A percentile compares a stretch with the other conserved stretches of the same genome.
These are phyloP conservation scores for Drosophila kohkoa DNA, from an alignment of 1,140 invertebrate species.

Conservation along the genomic window DNA sequence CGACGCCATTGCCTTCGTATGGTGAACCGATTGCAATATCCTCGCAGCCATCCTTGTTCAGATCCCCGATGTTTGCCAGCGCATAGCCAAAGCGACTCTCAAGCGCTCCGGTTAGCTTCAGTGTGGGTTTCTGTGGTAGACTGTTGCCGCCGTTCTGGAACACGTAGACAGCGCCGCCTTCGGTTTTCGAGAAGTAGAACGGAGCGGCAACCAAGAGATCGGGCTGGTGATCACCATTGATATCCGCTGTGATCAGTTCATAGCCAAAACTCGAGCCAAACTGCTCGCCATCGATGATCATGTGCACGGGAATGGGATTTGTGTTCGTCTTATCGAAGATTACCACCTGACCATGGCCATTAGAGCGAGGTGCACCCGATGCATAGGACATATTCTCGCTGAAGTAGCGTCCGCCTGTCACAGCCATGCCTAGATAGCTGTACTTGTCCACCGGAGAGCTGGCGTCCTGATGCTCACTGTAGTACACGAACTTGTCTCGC, in stretches of 20 bases:
- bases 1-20: conserved; percentile 93
- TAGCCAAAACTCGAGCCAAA: conserved; percentile 96
- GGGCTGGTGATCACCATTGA: conserved; percentile 94
- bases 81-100: conserved; percentile 95
- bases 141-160: conserved; percentile 89
- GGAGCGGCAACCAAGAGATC: conserved; percentile 96
- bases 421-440: conserved; percentile 94
- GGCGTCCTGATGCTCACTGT: conserved; percentile 89
- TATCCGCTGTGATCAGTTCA: conserved; percentile 92
- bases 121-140: conserved; percentile 86
- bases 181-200: conserved; percentile 92
- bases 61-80: conserved; percentile 93
- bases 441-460: conserved; percentile 93
- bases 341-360: conserved; percentile 94
- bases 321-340: conserved; percentile 89
- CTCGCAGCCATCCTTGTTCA: conserved; percentile 95
- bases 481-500: conserved; percentile 92
- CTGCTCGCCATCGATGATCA: conserved; percentile 92
- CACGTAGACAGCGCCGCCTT: conserved; percentile 96
- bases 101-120: conserved; percentile 89
- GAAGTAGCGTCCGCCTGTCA: conserved; percentile 93
- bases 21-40: conserved; percentile 97
- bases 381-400: conserved; percentile 89
- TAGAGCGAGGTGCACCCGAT: conserved; percentile 93
- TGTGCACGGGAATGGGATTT: conserved; percentile 87